These are phyloP conservation scores for Eupithecia subumbrata DNA, from an alignment of 2,888 invertebrate species.

Conservation along the genomic window DNA sequence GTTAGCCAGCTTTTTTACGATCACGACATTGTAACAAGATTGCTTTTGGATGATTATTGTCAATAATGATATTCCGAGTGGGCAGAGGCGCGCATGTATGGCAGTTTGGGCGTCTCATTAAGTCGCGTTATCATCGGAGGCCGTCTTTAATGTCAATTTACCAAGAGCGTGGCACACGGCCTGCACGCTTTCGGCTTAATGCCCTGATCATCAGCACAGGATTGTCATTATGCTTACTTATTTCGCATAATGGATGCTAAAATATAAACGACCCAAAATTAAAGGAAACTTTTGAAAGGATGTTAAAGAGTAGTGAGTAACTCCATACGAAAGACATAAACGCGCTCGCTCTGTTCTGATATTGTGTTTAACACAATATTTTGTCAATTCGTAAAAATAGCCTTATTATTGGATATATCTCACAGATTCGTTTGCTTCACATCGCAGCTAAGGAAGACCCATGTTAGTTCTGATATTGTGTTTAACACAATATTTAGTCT, in stretches of 20 bases:
- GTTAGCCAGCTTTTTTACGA: neutral
- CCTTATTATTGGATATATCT: neutral
- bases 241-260: slow-evolving; percentile 11
- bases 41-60: slow-evolving; percentile 20
- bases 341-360: slow-evolving; percentile 39
- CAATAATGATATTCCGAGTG: slow-evolving; percentile 43
- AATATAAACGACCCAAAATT: slow-evolving; percentile 6
- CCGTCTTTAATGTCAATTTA: slow-evolving; percentile 62
- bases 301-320: neutral
- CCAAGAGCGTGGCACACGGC: slow-evolving; percentile 44
- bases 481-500: too few species aligned
- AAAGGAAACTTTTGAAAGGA: neutral
- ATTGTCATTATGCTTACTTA: slow-evolving; percentile 17
- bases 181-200: slow-evolving; percentile 12
- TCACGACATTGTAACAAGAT: neutral
- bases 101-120: slow-evolving; percentile 59
- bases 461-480: too few species aligned
- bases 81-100: slow-evolving; percentile 4
- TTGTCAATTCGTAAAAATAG: neutral
- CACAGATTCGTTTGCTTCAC: neutral
- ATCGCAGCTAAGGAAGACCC: neutral
- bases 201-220: slow-evolving; percentile 9
- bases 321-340: slow-evolving; percentile 60
- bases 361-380: neutral
- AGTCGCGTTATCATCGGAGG: slow-evolving; percentile 57